Conservation (phyloP, 2,888 invertebrate species). For the Pogonocherus hispidulus region DNA sequence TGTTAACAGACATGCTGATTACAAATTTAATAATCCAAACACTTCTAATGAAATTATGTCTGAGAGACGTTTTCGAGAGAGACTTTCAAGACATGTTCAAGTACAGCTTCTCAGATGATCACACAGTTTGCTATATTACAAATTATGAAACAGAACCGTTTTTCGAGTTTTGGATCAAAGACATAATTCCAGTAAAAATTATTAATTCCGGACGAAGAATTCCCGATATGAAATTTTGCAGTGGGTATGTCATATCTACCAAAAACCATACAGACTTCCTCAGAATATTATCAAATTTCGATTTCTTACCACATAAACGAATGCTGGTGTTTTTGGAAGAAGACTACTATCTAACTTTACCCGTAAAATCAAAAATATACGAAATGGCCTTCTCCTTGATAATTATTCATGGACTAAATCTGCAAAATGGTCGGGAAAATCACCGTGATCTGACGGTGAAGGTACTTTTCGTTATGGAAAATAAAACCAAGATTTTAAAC, state of each 20-base stretch:
- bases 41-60: background rate
- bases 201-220: background rate
- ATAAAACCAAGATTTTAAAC: conserved; percentile 18
- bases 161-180: background rate
- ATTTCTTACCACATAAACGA: conserved; percentile 2
- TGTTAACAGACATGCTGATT: background rate
- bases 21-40: background rate
- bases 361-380: background rate
- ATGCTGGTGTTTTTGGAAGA: conserved; percentile 4
- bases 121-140: conserved; percentile 6
- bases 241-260: background rate
- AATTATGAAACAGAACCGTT: background rate
- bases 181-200: background rate
- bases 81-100: background rate
- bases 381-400: background rate
- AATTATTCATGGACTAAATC: background rate
- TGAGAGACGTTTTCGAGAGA: background rate
- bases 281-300: background rate
- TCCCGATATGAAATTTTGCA: background rate
- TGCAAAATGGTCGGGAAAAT: background rate
- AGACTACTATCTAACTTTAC: background rate
- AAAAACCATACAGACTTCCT: background rate
- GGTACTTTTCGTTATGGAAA: background rate
- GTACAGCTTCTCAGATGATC: background rate
- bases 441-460: background rate